A percentile compares a stretch with the other conserved stretches of the same genome.
Conservation (phyloP, 1,140 invertebrate species). For the Drosophila teissieri region DNA sequence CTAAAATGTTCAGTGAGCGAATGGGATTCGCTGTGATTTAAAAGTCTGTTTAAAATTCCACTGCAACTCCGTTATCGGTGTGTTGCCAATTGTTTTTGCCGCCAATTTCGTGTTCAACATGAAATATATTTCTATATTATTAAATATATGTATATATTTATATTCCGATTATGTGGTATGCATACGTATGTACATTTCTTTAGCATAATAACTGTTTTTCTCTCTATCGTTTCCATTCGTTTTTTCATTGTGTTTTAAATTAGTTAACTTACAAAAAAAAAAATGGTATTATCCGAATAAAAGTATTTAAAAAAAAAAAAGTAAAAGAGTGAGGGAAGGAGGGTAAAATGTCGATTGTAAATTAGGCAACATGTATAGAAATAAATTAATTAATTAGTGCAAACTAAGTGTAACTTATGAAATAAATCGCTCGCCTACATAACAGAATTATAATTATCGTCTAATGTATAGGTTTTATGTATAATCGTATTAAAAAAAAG, state of each 20-base stretch:
- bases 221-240: constrained; percentile 3
- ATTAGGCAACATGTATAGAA: constrained; percentile 55
- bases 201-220: constrained; percentile 64
- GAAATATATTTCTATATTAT: constrained; percentile 69
- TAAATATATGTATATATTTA: constrained; percentile 66
- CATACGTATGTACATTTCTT: constrained; percentile 66
- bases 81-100: constrained; percentile 11
- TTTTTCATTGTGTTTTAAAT: constrained; percentile 42
- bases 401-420: constrained; percentile 64
- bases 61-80: constrained; percentile 1
- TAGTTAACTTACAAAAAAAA: constrained; percentile 57
- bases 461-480: constrained; percentile 23
- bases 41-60: constrained; percentile 32
- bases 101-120: constrained; percentile 59
- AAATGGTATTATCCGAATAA: constrained; percentile 15
- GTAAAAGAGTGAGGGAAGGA: constrained; percentile 7
- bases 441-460: constrained; percentile 53
- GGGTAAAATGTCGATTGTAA: constrained; percentile 15
- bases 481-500: constrained; percentile 41
- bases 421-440: constrained; percentile 33
- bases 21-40: constrained; percentile 22
- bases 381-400: constrained; percentile 76
- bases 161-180: constrained; percentile 71
- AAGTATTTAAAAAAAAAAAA: constrained; percentile 38
- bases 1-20: constrained; percentile 22